These are phyloP conservation scores for Orchesellides sinensis DNA, from an alignment of 2,888 invertebrate genomes.

Conservation along the genomic window DNA sequence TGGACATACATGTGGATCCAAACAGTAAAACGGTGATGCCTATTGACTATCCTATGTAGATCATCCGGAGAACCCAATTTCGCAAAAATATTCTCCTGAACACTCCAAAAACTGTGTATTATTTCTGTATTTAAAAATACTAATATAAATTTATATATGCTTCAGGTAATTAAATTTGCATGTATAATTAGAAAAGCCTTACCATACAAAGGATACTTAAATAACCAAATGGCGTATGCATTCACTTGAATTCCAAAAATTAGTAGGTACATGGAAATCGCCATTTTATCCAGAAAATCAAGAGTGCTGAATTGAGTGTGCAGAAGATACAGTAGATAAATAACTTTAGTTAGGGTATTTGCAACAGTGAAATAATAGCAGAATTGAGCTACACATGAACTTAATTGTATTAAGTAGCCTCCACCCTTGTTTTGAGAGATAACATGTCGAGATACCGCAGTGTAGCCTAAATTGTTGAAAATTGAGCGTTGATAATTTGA, in stretches of 20 bases:
- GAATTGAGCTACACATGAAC: too few relatives aligned
- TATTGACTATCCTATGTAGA: neutral
- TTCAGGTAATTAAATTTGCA: neutral
- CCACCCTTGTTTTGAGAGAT: too few relatives aligned
- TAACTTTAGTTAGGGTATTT: too few relatives aligned
- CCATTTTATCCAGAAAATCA: conserved; percentile 49
- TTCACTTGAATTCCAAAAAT: conserved; percentile 27
- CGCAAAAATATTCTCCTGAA: neutral
- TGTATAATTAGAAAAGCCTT: neutral
- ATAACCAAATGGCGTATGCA: conserved; percentile 27
- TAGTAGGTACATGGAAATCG: conserved; percentile 14
- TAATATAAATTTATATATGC: neutral
- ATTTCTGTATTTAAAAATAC: neutral
- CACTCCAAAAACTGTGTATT: neutral
- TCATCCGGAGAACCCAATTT: neutral
- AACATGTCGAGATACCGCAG: too few relatives aligned
- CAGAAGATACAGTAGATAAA: too few relatives aligned
- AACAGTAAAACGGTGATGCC: conserved; percentile 12
- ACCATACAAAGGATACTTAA: conserved; percentile 45
- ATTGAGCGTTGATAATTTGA: too few relatives aligned
- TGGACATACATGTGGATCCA: conserved; percentile 37
- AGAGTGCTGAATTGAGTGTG: too few relatives aligned
- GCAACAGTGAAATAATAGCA: too few relatives aligned
- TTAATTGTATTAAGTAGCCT: too few relatives aligned
- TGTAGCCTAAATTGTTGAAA: too few relatives aligned